Percentiles rank a stretch among this genome's conserved stretches.
These are phyloP conservation scores for Drosophila biarmipes DNA, from an alignment of 1,140 invertebrate species.

Conservation along the genomic window DNA sequence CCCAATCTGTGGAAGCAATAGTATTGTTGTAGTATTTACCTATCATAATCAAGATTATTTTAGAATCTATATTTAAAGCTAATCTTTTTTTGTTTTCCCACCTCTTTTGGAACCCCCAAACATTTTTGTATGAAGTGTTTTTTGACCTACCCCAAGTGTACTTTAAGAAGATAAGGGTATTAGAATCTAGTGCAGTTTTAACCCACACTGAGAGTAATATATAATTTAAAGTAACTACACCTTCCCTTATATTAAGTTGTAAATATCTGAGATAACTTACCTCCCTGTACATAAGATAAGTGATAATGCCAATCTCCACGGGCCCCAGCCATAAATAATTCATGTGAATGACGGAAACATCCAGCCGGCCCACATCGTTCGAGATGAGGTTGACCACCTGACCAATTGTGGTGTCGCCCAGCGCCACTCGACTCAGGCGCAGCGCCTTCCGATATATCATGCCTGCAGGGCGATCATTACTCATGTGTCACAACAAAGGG, in stretches of 20 bases:
- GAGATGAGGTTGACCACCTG: slow-evolving; percentile 97
- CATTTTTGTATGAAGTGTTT: too few relatives aligned
- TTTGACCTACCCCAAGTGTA: not conserved
- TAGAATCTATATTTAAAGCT: not conserved
- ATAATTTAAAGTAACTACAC: not conserved
- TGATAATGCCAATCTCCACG: slow-evolving; percentile 90
- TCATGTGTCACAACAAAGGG: slow-evolving; percentile 36
- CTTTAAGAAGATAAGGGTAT: not conserved
- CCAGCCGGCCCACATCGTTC: slow-evolving; percentile 93
- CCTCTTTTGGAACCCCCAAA: too few relatives aligned
- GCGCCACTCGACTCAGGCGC: slow-evolving; percentile 88
- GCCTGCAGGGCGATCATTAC: slow-evolving; percentile 86
- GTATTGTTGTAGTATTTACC: not conserved
- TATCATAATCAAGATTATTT: not conserved
- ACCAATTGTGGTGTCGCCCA: slow-evolving; percentile 92
- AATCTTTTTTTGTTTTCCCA: too few relatives aligned
- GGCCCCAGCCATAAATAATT: slow-evolving; percentile 94
- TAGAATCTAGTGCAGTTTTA: not conserved
- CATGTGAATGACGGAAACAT: slow-evolving; percentile 88
- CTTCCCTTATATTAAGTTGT: not conserved
- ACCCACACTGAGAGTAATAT: not conserved
- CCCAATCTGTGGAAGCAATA: slow-evolving; percentile 86
- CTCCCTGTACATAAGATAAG: slow-evolving; percentile 90
- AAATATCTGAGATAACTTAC: slow-evolving; percentile 36
- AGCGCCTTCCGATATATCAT: slow-evolving; percentile 93